Conservation (phyloP, 2,113 vertebrate genomes). For the Bombycilla garrulus region DNA sequence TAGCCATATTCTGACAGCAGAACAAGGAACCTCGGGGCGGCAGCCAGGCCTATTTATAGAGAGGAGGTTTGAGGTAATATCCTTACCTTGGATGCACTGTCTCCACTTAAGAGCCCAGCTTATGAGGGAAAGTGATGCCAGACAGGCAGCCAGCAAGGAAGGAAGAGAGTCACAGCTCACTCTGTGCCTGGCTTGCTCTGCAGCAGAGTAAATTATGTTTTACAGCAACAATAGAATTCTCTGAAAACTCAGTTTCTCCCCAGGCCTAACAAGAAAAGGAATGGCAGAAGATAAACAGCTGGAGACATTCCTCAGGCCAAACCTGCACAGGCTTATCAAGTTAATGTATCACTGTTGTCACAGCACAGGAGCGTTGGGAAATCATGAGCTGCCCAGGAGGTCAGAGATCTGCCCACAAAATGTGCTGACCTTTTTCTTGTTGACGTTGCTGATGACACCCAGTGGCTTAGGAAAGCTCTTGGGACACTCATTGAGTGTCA, state of each 20-base stretch:
- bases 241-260: not conserved
- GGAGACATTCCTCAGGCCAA: not conserved
- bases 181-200: not conserved
- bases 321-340: not conserved
- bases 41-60: constrained; percentile 68
- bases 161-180: not conserved
- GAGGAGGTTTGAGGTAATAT: constrained; percentile 45
- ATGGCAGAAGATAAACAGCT: not conserved
- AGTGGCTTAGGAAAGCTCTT: not conserved
- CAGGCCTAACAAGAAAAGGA: not conserved
- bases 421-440: constrained; percentile 13
- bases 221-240: not conserved
- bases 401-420: constrained; percentile 7
- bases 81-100: constrained; percentile 58
- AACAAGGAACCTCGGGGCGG: not conserved
- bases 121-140: constrained; percentile 39
- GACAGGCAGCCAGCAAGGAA: constrained; percentile 10
- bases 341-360: not conserved
- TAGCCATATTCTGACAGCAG: constrained; percentile 58
- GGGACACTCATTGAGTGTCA: not conserved
- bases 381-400: not conserved
- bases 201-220: not conserved
- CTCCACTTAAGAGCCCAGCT: constrained; percentile 36
- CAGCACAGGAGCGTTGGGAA: not conserved
- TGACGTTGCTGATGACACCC: constrained; percentile 5